Base-by-base conservation (phyloP, 2,888 invertebrate genomes). In the Loripinus fragilis region DNA sequence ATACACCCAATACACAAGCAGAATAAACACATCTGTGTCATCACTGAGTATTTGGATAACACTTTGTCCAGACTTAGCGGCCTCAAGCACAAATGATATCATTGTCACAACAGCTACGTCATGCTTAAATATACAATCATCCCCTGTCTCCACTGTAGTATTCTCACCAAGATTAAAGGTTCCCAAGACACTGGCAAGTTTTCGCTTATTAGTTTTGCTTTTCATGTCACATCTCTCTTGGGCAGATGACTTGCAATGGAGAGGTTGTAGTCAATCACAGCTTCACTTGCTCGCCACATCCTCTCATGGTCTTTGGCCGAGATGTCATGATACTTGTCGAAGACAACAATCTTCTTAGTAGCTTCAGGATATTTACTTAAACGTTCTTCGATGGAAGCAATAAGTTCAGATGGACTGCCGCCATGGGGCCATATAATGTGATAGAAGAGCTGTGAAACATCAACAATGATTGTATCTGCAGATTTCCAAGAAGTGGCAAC, bases 251-350 rank as follows among this genome's bases (percentile, higher is more conserved):
- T 75, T 30, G 75, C 45, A n/a, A 75, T 42, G 38, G 69, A 52
- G 42, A 75, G 23, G n/a, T 73, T 12, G 12, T 38, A 38, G 38
- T 38, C 38, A 38, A 38, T 38, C 12, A 38, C 38, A 38, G 12
- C 38, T 45, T 74, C 78, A 64, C 74, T 60, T 42, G 74, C 68
- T 23, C 69, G 60, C 65, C 70, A 38, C 48, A 70, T 60, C 60
- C 68, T 75, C 65, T 74, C 78, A 48, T 78, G 78, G 69, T 74
- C 74, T 67, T 69, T 78, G 64, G 70, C 78, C 42, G 78, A 75
- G 1, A 78, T 42, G 38, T 64, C 38, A n/a, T 75, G 33, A 48
- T 69, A 75, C 65, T 70, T 74, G 70, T 78, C 70, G 38, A 75
- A 78, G 50, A 78, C 74, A 74, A 78, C 38, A 41, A 69, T 75